phyloP scores from a whole-genome alignment of 2,797 vertebrate species.

The Clarias pachynema region DNA sequence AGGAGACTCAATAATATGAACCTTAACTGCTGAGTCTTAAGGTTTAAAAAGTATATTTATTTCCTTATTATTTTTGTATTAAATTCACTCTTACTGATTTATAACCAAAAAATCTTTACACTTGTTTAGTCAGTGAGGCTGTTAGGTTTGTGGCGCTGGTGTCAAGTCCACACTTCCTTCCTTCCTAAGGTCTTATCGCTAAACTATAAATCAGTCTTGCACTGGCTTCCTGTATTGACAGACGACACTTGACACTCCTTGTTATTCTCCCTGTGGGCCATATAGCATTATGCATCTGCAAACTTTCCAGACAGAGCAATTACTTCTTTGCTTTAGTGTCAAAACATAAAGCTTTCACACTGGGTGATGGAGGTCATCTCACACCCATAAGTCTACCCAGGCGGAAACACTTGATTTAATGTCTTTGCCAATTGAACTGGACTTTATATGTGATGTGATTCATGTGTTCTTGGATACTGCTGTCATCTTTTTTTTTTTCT shows the following conservation, averaged over 20 bases:
- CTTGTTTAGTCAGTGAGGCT: background rate
- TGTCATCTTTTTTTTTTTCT: background rate
- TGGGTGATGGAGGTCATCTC: background rate
- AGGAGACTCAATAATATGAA: background rate
- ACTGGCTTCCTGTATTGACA: background rate
- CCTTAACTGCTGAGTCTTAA: background rate
- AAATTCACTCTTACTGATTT: background rate
- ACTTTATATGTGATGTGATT: background rate
- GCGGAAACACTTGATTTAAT: background rate
- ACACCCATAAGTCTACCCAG: background rate
- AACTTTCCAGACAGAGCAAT: constrained; percentile 3
- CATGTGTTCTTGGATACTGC: background rate
- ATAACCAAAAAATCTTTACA: background rate
- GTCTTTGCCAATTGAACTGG: background rate
- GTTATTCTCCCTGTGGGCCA: background rate
- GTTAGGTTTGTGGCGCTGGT: background rate
- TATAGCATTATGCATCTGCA: background rate
- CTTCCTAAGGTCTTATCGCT: background rate
- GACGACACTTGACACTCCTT: background rate
- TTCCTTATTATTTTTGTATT: background rate
- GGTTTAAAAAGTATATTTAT: background rate
- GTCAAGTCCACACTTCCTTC: background rate
- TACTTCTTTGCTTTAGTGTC: constrained; percentile 7
- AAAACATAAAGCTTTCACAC: background rate
- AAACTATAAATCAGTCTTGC: background rate